phyloP scores from a whole-genome alignment of 1,140 invertebrate species.

The Pectinophora gossypiella region DNA sequence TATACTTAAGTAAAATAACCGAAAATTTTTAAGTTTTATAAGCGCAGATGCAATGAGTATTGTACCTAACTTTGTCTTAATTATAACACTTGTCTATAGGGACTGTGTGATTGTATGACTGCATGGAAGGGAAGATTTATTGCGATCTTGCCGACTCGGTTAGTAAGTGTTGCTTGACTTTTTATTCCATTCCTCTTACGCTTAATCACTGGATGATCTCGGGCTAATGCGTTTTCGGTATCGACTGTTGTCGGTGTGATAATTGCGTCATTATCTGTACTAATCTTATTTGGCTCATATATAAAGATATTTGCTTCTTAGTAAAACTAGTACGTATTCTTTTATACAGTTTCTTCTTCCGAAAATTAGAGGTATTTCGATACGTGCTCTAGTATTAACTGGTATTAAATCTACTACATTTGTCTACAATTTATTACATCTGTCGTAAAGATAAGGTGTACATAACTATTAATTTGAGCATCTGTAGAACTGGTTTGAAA shows the following conservation, averaged over 20 bases:
- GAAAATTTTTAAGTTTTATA: no score
- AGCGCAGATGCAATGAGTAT: constrained; percentile 26
- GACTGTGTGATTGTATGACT: constrained; percentile 51
- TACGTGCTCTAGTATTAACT: no score
- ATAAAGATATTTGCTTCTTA: no score
- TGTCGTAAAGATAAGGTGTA: neutral
- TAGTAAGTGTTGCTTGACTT: constrained; percentile 54
- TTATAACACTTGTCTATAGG: constrained; percentile 68
- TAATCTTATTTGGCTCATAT: no score
- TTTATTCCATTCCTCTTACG: constrained; percentile 55
- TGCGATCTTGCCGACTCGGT: constrained; percentile 54
- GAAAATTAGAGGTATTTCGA: no score
- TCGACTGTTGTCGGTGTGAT: constrained; percentile 26
- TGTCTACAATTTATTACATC: neutral
- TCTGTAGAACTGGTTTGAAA: constrained; percentile 16
- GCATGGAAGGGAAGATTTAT: constrained; percentile 60
- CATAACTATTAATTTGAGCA: constrained; percentile 1
- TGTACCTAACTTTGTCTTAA: constrained; percentile 54
- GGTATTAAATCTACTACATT: no score
- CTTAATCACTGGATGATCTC: constrained; percentile 66
- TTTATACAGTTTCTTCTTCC: no score
- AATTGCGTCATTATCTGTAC: constrained; percentile 20
- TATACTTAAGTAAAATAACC: no score
- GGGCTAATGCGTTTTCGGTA: constrained; percentile 49
- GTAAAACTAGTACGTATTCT: no score